These are phyloP conservation scores for Eulithis prunata DNA, from an alignment of 2,888 invertebrate genomes.

Conservation along the genomic window DNA sequence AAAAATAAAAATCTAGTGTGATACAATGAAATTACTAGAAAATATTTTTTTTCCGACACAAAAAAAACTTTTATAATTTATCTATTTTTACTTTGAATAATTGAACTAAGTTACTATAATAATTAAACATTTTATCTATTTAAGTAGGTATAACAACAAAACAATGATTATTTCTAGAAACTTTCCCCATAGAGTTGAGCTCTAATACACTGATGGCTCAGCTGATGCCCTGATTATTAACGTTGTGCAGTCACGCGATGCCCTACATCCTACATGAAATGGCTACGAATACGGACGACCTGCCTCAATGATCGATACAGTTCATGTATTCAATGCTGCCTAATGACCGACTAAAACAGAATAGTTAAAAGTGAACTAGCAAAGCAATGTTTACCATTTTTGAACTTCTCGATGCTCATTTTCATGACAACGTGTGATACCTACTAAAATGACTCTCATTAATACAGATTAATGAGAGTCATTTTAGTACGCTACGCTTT, in stretches of 20 bases:
- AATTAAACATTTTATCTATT: too few relatives aligned
- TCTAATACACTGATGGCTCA: constrained; percentile 3
- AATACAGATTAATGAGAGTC: too few relatives aligned
- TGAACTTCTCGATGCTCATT: too few relatives aligned
- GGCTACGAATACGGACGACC: constrained; percentile 49
- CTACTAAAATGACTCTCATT: too few relatives aligned
- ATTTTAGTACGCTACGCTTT: too few relatives aligned
- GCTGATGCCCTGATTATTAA: constrained; percentile 31
- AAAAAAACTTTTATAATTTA: too few relatives aligned
- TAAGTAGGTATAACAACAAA: not conserved
- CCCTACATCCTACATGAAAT: constrained; percentile 42
- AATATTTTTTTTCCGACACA: too few relatives aligned
- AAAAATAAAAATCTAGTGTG: too few relatives aligned
- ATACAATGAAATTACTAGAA: too few relatives aligned
- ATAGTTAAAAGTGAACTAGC: not conserved
- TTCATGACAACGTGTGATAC: too few relatives aligned
- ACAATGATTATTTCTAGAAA: not conserved
- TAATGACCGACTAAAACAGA: not conserved
- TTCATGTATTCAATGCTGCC: constrained; percentile 50
- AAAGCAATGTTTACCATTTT: not conserved
- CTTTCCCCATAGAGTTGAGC: not conserved
- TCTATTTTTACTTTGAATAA: too few relatives aligned
- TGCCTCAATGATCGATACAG: constrained; percentile 66
- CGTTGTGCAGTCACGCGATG: constrained; percentile 49
- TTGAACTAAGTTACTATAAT: too few relatives aligned